Percentiles rank a stretch among this genome's conserved stretches.
Conservation (phyloP, 2,797 vertebrate genomes). For the Takifugu ocellatus region DNA sequence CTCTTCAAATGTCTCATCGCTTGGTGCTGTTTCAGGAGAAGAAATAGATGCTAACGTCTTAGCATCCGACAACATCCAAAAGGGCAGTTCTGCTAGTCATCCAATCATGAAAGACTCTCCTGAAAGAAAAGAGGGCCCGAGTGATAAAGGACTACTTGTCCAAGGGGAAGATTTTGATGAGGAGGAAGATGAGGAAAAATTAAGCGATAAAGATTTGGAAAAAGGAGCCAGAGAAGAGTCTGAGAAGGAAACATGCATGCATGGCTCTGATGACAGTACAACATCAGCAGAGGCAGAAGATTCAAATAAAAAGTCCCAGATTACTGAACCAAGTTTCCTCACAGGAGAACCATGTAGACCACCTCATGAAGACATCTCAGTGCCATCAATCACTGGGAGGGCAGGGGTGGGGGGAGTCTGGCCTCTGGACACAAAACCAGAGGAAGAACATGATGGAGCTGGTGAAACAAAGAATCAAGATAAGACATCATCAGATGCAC, state of each 20-base stretch:
- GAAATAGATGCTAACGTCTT: constrained; percentile 73
- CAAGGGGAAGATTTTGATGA: constrained; percentile 74
- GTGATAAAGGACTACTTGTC: constrained; percentile 73
- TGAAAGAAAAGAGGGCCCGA: constrained; percentile 66
- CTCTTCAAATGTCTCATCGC: constrained; percentile 21
- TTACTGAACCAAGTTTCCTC: constrained; percentile 23
- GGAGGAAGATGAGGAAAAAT: constrained; percentile 66
- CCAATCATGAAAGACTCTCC: constrained; percentile 58
- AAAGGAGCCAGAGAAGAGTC: constrained; percentile 92
- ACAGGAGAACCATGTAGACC: constrained; percentile 27
- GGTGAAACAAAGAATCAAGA: constrained; percentile 30
- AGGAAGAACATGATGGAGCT: constrained; percentile 52
- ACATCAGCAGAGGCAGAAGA: constrained; percentile 41
- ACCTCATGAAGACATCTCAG: constrained; percentile 28
- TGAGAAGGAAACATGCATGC: constrained; percentile 84
- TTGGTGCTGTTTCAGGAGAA: constrained; percentile 22
- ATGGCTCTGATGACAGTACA: constrained; percentile 41
- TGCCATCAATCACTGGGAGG: neutral
- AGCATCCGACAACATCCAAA: constrained; percentile 65
- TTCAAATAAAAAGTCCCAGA: constrained; percentile 43
- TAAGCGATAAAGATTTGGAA: constrained; percentile 89
- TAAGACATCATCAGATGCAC: constrained; percentile 11
- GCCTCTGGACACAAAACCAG: constrained; percentile 30
- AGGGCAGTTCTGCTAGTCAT: constrained; percentile 53
- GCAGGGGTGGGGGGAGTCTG: too few species aligned